Conservation (phyloP, 2,888 invertebrate species). For the Rhyacophila evoluta region DNA sequence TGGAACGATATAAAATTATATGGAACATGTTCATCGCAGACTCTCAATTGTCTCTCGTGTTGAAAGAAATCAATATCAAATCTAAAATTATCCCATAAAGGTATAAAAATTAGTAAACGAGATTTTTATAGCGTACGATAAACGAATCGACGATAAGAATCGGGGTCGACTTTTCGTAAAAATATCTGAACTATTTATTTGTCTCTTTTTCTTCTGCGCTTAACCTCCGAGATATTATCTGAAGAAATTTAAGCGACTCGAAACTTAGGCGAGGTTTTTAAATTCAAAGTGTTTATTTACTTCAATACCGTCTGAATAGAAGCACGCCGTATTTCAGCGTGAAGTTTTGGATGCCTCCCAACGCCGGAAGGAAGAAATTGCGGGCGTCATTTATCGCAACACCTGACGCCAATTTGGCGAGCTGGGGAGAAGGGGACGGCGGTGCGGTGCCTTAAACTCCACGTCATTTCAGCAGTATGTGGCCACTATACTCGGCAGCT, state of each 20-base stretch:
- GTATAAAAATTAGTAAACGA: neutral
- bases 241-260: neutral
- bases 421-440: too few relatives aligned
- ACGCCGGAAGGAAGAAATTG: constrained; percentile 16
- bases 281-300: neutral
- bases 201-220: neutral
- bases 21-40: too few relatives aligned
- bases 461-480: neutral
- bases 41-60: too few relatives aligned
- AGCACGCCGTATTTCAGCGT: constrained; percentile 2
- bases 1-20: too few relatives aligned
- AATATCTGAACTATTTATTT: neutral
- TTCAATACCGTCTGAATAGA: neutral
- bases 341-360: constrained; percentile 26
- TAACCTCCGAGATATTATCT: neutral
- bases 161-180: neutral
- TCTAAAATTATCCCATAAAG: too few relatives aligned
- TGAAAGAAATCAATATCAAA: too few relatives aligned
- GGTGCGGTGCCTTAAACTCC: neutral
- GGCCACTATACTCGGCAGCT: neutral
- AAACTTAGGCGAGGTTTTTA: neutral
- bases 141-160: neutral
- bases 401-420: constrained; percentile 41
- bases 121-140: too few relatives aligned
- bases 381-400: constrained; percentile 42